These are phyloP conservation scores for Lepidotrigona ventralis DNA, from an alignment of 1,140 invertebrate species.

Conservation along the genomic window DNA sequence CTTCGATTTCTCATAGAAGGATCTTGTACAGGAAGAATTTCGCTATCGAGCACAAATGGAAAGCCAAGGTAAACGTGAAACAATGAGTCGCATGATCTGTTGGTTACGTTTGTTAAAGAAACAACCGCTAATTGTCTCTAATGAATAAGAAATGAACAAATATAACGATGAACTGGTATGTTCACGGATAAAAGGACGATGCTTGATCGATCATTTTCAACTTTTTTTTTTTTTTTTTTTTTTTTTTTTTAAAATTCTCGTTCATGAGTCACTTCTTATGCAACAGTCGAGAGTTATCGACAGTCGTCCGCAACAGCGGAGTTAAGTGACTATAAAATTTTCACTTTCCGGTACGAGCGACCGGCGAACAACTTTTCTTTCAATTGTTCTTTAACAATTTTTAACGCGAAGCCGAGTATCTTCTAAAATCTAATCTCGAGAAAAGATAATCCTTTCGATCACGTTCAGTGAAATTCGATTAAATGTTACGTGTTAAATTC, in stretches of 20 bases:
- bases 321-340: background rate
- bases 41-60: background rate
- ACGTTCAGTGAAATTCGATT: background rate
- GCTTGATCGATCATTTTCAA: background rate
- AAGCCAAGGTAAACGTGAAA: constrained; percentile 9
- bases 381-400: background rate
- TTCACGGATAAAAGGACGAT: background rate
- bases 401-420: too few species aligned
- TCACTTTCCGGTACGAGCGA: background rate
- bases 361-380: background rate
- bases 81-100: background rate
- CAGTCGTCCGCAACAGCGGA: background rate
- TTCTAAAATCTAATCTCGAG: too few species aligned
- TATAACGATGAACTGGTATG: background rate
- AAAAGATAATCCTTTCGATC: background rate
- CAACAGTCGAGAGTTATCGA: background rate
- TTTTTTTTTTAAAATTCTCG: too few species aligned
- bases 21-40: background rate
- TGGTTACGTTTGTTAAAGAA: background rate
- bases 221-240: background rate
- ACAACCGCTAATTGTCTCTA: background rate
- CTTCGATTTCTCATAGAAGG: background rate
- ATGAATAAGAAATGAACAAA: constrained; percentile 18
- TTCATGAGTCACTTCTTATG: constrained; percentile 5
- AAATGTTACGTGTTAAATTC: background rate